phyloP scores from a whole-genome alignment of 2,888 invertebrate species.

The Ichneumoninae sp. region DNA sequence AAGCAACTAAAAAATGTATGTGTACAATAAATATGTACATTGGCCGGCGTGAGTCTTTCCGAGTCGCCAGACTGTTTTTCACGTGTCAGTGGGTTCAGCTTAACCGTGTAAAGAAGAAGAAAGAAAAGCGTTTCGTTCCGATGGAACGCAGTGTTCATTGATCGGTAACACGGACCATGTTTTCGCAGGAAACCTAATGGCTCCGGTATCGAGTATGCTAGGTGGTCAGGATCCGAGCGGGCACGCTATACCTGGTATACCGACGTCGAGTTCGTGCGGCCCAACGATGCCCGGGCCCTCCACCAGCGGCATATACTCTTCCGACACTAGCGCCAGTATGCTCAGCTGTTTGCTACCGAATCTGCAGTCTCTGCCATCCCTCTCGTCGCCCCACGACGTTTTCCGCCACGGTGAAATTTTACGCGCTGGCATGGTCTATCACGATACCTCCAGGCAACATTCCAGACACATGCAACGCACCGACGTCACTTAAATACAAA shows the following conservation, averaged over 20 bases:
- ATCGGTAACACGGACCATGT: neutral
- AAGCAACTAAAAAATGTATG: too few species aligned
- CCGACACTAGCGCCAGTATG: constrained; percentile 77
- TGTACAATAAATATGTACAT: too few species aligned
- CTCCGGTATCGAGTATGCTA: constrained; percentile 70
- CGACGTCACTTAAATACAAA: constrained; percentile 75
- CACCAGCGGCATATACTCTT: constrained; percentile 76
- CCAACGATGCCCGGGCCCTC: constrained; percentile 73
- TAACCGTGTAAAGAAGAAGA: too few species aligned
- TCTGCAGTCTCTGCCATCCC: constrained; percentile 75
- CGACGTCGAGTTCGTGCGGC: constrained; percentile 71
- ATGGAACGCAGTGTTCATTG: too few species aligned
- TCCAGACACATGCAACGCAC: constrained; percentile 76
- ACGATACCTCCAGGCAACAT: constrained; percentile 77
- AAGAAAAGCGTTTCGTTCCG: too few species aligned
- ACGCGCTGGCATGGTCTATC: constrained; percentile 77
- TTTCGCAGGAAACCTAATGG: constrained; percentile 74
- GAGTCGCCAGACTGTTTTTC: too few species aligned
- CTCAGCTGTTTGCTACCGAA: constrained; percentile 77
- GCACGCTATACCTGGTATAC: constrained; percentile 68
- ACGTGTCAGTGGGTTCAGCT: too few species aligned
- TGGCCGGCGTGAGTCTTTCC: neutral
- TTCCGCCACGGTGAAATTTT: constrained; percentile 79
- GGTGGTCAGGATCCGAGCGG: constrained; percentile 71
- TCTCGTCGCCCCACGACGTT: constrained; percentile 78